These are phyloP conservation scores for Adelges cooleyi DNA, from an alignment of 1,140 invertebrate genomes.

Conservation along the genomic window DNA sequence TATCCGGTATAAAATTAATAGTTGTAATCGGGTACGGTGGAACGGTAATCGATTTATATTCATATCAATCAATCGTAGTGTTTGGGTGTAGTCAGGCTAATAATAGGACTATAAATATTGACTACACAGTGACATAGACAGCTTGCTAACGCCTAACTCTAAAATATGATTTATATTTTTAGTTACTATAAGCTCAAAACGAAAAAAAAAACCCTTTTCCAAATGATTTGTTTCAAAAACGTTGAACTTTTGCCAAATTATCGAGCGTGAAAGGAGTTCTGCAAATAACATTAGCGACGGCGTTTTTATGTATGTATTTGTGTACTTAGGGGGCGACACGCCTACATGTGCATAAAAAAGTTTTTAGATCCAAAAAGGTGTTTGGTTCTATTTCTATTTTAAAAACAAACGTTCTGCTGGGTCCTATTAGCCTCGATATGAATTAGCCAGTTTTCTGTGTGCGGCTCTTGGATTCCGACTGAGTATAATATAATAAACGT, in stretches of 20 bases:
- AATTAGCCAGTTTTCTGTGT: slow-evolving; percentile 8
- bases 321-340: neutral
- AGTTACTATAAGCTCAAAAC: neutral
- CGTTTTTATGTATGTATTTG: neutral
- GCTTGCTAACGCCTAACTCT: neutral
- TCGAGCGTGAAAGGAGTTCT: neutral
- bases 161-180: neutral
- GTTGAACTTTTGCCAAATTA: neutral
- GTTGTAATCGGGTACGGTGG: too few relatives aligned
- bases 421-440: slow-evolving; percentile 26
- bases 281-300: slow-evolving; percentile 1
- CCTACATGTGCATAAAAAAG: neutral
- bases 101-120: neutral
- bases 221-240: too few relatives aligned
- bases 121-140: neutral
- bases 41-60: too few relatives aligned
- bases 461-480: slow-evolving; percentile 7
- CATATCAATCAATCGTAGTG: too few relatives aligned
- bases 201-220: too few relatives aligned
- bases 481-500: too few relatives aligned
- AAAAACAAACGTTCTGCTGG: slow-evolving; percentile 4
- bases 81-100: too few relatives aligned
- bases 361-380: slow-evolving; percentile 17
- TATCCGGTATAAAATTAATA: too few relatives aligned
- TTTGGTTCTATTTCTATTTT: slow-evolving; percentile 17